Percentiles rank a stretch among this genome's conserved stretches.
These are phyloP conservation scores for Oryzias curvinotus DNA, from an alignment of 2,113 vertebrate genomes.

Conservation along the genomic window DNA sequence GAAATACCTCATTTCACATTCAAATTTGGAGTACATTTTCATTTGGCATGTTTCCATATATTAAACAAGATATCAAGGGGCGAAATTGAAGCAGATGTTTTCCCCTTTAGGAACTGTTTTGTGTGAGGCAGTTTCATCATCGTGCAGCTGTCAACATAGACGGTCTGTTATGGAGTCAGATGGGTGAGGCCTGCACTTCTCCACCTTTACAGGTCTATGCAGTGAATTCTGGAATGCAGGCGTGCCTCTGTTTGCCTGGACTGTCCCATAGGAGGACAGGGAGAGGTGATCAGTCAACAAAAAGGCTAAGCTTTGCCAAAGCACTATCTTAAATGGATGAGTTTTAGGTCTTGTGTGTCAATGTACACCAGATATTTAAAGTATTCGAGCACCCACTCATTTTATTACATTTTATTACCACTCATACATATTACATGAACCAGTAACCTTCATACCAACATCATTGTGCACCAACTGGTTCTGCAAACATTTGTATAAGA, in stretches of 20 bases:
- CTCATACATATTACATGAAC: no score
- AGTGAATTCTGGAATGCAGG: constrained; percentile 2
- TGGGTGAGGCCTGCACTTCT: not conserved
- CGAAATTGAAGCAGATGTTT: not conserved
- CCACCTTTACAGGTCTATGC: constrained; percentile 4
- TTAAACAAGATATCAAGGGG: no score
- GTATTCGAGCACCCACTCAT: no score
- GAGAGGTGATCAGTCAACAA: not conserved
- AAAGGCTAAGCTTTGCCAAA: not conserved
- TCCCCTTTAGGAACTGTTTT: not conserved
- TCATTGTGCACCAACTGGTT: no score
- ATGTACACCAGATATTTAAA: no score
- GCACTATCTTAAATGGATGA: not conserved
- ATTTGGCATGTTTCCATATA: no score
- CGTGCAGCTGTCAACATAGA: constrained; percentile 1
- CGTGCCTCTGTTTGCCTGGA: constrained; percentile 19
- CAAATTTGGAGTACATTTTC: no score
- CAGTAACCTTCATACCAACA: no score
- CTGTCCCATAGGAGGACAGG: not conserved
- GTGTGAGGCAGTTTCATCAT: not conserved
- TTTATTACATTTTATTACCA: no score
- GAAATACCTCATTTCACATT: no score
- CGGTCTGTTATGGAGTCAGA: not conserved
- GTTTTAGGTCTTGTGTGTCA: no score
- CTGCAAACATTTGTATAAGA: no score